Percentiles rank a stretch among this genome's conserved stretches.
Conservation (phyloP, 1,140 invertebrate genomes). For the Ceratina japonica region DNA sequence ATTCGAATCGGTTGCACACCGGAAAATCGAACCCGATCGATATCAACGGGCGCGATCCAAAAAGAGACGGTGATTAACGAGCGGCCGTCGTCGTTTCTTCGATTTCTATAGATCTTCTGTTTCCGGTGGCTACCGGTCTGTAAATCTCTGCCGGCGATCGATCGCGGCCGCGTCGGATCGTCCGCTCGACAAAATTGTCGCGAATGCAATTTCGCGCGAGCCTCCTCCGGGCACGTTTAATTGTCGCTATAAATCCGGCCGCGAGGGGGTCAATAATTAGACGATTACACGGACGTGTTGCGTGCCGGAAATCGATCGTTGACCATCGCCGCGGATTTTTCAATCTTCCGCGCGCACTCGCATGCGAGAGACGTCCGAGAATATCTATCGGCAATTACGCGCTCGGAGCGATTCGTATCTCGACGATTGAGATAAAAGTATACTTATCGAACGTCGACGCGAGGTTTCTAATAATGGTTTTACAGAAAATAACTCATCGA, state of each 20-base stretch:
- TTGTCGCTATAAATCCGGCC: conserved; percentile 56
- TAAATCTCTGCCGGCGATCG: background rate
- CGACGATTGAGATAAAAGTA: too few species aligned
- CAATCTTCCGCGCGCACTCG: background rate
- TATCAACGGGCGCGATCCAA: conserved; percentile 35
- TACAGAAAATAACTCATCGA: too few species aligned
- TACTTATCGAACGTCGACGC: too few species aligned
- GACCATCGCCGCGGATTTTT: conserved; percentile 30
- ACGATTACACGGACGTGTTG: conserved; percentile 42
- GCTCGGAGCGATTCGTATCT: too few species aligned
- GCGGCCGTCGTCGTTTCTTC: background rate
- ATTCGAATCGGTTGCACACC: conserved; percentile 29
- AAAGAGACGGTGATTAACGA: conserved; percentile 44
- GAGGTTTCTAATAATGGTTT: too few species aligned
- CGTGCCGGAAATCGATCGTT: conserved; percentile 57
- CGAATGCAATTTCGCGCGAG: conserved; percentile 16
- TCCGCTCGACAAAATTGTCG: background rate
- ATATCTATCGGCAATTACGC: background rate
- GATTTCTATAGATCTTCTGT: background rate
- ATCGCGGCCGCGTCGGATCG: background rate
- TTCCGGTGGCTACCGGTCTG: background rate
- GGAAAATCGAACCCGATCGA: conserved; percentile 13
- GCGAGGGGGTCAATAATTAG: conserved; percentile 60
- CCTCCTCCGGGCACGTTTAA: conserved; percentile 36
- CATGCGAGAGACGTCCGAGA: conserved; percentile 20